Percentiles rank a stretch among this genome's conserved stretches.
Conservation (phyloP, 2,888 invertebrate genomes). For the Periphyllus acericola region DNA sequence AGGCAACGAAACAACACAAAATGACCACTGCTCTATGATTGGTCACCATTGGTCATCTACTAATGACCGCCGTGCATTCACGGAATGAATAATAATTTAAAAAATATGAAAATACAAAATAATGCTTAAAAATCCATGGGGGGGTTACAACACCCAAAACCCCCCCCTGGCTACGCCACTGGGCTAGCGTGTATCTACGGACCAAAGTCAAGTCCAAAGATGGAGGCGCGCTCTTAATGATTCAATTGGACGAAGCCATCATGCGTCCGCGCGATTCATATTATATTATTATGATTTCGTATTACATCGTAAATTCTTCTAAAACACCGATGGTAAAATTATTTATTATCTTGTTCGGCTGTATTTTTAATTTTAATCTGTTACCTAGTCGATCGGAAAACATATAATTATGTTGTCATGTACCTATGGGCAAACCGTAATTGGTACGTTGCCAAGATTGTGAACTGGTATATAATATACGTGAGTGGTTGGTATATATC, state of each 20-base stretch:
- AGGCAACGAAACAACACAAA: too few relatives aligned
- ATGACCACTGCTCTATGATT: too few relatives aligned
- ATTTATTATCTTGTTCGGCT: background rate
- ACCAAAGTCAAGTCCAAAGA: conserved; percentile 3
- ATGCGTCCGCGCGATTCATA: background rate
- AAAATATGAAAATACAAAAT: too few relatives aligned
- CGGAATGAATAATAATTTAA: too few relatives aligned
- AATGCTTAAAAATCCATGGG: too few relatives aligned
- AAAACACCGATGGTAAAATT: conserved; percentile 9
- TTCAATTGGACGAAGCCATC: background rate
- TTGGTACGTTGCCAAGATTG: conserved; percentile 38
- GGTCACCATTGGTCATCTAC: too few relatives aligned
- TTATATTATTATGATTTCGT: background rate
- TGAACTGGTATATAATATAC: background rate
- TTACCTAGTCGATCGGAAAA: conserved; percentile 28
- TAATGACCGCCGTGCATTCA: too few relatives aligned
- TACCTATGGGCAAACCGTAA: background rate
- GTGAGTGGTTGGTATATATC: background rate
- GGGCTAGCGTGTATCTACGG: too few relatives aligned
- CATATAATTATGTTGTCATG: conserved; percentile 49
- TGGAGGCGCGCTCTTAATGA: background rate
- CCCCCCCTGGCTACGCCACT: too few relatives aligned
- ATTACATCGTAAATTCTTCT: background rate
- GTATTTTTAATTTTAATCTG: conserved; percentile 27
- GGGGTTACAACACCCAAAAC: too few relatives aligned